Evolutionary conservation across 2,797 vertebrate genomes (phyloP).

Genomic region (Alectoris magna): DNA sequence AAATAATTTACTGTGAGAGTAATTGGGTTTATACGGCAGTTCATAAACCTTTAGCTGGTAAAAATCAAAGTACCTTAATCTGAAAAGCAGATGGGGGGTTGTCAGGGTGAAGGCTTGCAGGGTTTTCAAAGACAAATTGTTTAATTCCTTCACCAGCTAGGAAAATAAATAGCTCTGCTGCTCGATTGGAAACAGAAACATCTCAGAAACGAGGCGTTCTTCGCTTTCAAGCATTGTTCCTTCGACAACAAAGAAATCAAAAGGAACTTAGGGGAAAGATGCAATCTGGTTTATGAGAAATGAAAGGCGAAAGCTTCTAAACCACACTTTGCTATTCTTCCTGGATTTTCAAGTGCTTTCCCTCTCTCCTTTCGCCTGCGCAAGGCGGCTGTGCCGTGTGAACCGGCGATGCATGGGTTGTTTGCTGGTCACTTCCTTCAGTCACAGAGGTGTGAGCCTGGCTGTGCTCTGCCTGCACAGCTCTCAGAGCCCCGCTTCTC

Average conservation of each 20-base stretch:
- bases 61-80: conserved; percentile 80
- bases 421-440: not conserved
- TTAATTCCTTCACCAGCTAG: conserved; percentile 77
- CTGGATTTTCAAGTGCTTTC: conserved; percentile 61
- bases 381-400: not conserved
- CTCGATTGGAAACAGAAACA: conserved; percentile 70
- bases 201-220: conserved; percentile 66
- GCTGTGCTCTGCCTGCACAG: not conserved
- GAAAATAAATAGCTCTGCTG: conserved; percentile 78
- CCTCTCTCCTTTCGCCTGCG: conserved; percentile 8
- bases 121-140: conserved; percentile 78
- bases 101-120: conserved; percentile 68
- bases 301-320: conserved; percentile 61
- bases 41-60: conserved; percentile 79
- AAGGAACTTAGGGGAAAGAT: conserved; percentile 55
- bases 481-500: conserved; percentile 38
- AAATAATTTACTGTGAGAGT: conserved; percentile 78
- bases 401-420: not conserved
- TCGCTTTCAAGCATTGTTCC: conserved; percentile 67
- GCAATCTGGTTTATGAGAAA: conserved; percentile 56
- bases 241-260: conserved; percentile 63
- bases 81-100: conserved; percentile 77
- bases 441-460: not conserved
- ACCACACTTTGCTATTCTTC: conserved; percentile 20
- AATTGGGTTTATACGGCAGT: conserved; percentile 75